Conservation (phyloP, 2,113 vertebrate genomes). For the Erpornis zantholeuca region DNA sequence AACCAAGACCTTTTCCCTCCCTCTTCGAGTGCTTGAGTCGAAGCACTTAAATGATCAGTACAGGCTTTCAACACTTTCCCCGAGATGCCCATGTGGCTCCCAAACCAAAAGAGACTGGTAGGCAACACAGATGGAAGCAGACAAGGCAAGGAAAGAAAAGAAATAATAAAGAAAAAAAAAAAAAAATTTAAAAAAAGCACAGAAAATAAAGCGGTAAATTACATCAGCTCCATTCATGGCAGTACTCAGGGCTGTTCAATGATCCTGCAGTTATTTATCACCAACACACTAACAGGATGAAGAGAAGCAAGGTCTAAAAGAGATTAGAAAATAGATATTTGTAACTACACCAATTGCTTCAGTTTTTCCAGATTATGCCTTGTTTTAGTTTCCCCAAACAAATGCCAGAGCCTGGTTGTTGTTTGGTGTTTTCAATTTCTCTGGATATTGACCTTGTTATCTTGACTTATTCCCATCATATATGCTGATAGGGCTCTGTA, state of each 20-base stretch:
- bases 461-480: background rate
- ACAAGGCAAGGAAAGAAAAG: background rate
- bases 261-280: background rate
- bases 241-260: background rate
- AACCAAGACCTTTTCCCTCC: background rate
- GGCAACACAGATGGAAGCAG: background rate
- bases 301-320: background rate
- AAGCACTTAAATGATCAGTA: background rate
- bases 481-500: background rate
- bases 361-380: background rate
- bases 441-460: background rate
- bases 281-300: background rate
- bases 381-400: background rate
- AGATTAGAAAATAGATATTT: background rate
- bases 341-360: background rate
- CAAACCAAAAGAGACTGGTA: background rate
- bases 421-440: background rate
- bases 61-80: background rate
- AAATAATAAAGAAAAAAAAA: background rate
- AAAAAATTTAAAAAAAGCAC: background rate
- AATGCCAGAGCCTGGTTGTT: background rate
- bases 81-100: background rate
- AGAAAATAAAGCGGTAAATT: background rate
- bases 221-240: background rate
- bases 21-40: background rate